Evolutionary conservation across 1,140 invertebrate genomes (phyloP).

Genomic region (Streblospio benedicti): DNA sequence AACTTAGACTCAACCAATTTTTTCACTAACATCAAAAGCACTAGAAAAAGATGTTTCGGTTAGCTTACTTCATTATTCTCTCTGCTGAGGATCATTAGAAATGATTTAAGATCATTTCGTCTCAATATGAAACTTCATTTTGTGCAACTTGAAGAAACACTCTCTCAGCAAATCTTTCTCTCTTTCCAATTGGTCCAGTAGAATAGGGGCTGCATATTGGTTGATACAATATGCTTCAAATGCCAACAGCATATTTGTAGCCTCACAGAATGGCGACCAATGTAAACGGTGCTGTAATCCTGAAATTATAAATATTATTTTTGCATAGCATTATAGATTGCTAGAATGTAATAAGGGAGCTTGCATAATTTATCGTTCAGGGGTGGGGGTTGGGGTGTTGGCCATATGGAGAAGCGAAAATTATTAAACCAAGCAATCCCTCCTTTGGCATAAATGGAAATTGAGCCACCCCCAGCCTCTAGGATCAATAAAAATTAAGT

Average conservation of each 20-base stretch:
- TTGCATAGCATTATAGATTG: too few species aligned
- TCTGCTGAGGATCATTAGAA: conserved; percentile 71
- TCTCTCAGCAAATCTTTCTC: conserved; percentile 87
- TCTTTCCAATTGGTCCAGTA: conserved; percentile 83
- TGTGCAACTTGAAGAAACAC: conserved; percentile 91
- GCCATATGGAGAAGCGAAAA: too few species aligned
- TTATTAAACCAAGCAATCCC: too few species aligned
- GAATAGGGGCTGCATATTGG: conserved; percentile 75
- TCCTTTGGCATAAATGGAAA: too few species aligned
- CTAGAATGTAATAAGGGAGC: too few species aligned
- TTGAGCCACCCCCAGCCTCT: too few species aligned
- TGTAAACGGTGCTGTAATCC: conserved; percentile 78
- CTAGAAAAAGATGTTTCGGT: neutral
- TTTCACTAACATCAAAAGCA: neutral
- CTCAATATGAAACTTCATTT: conserved; percentile 87
- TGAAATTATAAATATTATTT: conserved; percentile 31
- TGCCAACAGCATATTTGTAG: conserved; percentile 82
- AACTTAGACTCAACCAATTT: neutral
- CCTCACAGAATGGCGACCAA: conserved; percentile 82
- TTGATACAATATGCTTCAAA: conserved; percentile 87
- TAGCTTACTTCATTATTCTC: conserved; percentile 53
- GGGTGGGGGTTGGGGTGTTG: too few species aligned
- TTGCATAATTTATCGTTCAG: too few species aligned
- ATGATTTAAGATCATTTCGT: conserved; percentile 92
- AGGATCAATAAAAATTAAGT: too few species aligned